These are phyloP conservation scores for Nannobrachium achirus DNA, from an alignment of 2,113 vertebrate species.

Conservation along the genomic window DNA sequence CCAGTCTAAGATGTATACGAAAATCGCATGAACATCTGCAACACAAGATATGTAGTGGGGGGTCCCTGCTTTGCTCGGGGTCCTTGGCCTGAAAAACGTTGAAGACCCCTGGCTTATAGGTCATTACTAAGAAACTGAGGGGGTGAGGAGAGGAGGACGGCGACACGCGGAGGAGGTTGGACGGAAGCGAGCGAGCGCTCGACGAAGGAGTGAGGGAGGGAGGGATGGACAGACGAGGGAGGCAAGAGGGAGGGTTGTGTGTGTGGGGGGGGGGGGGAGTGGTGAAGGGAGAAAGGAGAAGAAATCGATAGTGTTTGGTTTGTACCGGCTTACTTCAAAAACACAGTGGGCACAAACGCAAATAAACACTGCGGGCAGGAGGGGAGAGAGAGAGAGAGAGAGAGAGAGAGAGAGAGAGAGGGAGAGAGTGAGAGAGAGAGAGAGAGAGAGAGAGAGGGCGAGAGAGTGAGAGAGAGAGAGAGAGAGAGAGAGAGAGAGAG, in stretches of 20 bases:
- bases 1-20: too few relatives aligned
- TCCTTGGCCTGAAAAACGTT: too few relatives aligned
- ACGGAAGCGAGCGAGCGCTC: too few relatives aligned
- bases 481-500: slow-evolving; percentile 1
- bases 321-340: slow-evolving; percentile 57
- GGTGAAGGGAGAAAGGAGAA: background rate
- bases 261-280: background rate
- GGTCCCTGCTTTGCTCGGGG: too few relatives aligned
- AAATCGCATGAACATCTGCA: too few relatives aligned
- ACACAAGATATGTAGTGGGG: too few relatives aligned
- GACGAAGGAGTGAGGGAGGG: background rate
- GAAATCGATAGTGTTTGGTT: slow-evolving; percentile 51
- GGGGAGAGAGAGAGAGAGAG: background rate
- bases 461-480: slow-evolving; percentile 5
- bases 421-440: slow-evolving; percentile 1
- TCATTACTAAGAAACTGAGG: too few relatives aligned
- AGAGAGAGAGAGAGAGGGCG: slow-evolving; percentile 7
- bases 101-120: too few relatives aligned
- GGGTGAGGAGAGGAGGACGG: slow-evolving; percentile 16
- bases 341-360: slow-evolving; percentile 44
- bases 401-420: slow-evolving; percentile 3
- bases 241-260: background rate
- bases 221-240: too few relatives aligned
- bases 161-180: slow-evolving; percentile 19
- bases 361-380: slow-evolving; percentile 43